Percentiles rank a stretch among this genome's conserved stretches.
phyloP scores from a whole-genome alignment of 2,113 vertebrate genomes.

The Onychostruthus taczanowskii region DNA sequence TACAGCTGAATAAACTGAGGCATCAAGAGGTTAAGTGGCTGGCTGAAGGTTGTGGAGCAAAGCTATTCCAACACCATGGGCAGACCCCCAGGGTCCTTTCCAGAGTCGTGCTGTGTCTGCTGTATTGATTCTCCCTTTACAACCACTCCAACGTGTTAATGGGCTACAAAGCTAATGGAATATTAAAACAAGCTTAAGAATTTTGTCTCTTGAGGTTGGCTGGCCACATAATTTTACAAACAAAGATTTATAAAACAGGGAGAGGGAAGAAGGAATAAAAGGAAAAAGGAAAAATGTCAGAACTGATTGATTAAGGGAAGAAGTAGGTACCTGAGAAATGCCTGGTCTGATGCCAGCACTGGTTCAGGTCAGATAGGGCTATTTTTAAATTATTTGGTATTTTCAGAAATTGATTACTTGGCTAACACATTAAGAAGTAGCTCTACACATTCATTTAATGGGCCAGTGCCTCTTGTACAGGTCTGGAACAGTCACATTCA shows the following conservation, averaged over 20 bases:
- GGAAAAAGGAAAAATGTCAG: slow-evolving; percentile 30
- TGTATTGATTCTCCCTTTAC: not conserved
- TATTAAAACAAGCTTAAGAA: slow-evolving; percentile 43
- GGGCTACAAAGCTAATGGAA: slow-evolving; percentile 3
- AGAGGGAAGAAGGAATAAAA: not conserved
- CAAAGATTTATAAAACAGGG: not conserved
- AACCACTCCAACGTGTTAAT: not conserved
- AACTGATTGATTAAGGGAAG: slow-evolving; percentile 59
- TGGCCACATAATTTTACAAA: slow-evolving; percentile 22
- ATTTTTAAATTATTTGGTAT: slow-evolving; percentile 78
- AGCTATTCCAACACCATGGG: not conserved
- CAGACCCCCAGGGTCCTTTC: not conserved
- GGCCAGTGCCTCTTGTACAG: slow-evolving; percentile 71
- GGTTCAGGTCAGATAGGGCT: slow-evolving; percentile 59
- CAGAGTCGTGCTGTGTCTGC: not conserved
- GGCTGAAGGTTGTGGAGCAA: not conserved
- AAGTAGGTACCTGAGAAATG: slow-evolving; percentile 63
- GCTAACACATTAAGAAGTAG: slow-evolving; percentile 72
- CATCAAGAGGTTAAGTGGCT: slow-evolving; percentile 32
- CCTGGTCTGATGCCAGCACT: slow-evolving; percentile 40
- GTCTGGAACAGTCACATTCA: slow-evolving; percentile 70
- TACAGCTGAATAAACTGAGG: not conserved
- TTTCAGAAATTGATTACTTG: slow-evolving; percentile 79
- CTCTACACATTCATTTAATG: slow-evolving; percentile 79
- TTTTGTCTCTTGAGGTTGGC: not conserved